Base-by-base conservation (phyloP, 1,140 invertebrate species). In the Drosophila novamexicana region DNA sequence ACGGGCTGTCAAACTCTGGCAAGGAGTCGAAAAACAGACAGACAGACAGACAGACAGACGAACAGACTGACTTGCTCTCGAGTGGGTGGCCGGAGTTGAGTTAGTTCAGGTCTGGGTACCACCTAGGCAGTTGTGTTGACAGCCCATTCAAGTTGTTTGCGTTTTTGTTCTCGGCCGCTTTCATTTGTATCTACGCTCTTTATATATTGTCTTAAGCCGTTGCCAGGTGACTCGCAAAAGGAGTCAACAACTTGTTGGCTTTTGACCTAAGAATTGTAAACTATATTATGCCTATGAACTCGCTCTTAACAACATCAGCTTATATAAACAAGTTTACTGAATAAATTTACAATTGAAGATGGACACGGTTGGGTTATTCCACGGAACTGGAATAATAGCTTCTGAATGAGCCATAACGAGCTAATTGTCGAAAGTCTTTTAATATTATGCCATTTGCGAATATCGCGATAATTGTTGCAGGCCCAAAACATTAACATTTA, bases 131-230 rank as follows among this genome's bases (percentile, higher is more conserved):
- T 73, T 49, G 40, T 54, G 73, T 64, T 61, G 80, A 66, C 75
- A 70, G 69, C 75, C 42, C 39, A 82, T 79, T 82, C 80, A 83
- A 14, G 52, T 83, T 79, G 61, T 64, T 79, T 68, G 76, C 68
- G 39, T 42, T 72, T 64, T 68, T 57, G 53, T 57, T 58, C 49
- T 42, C 44, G 39, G 22, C 44, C 29, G 65, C 61, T 57, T 65
- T 66, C 57, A 64, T 68, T 68, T 68, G 64, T 59, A 66, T 72
- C 49, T 32, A 40, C 40, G 47, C 57, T 47, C 29, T n/a, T 57
- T 12, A 45, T 10, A 52, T 56, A 47, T 63, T 63, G 45, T 12
- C 32, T 59, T 37, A 64, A 52, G 29, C 39, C 53, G 61, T 52
- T 63, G 57, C 56, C 54, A 59, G 70, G 70, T 73, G 18, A 73